phyloP scores from a whole-genome alignment of 2,888 invertebrate species.

The Sclerodermus sp. region DNA sequence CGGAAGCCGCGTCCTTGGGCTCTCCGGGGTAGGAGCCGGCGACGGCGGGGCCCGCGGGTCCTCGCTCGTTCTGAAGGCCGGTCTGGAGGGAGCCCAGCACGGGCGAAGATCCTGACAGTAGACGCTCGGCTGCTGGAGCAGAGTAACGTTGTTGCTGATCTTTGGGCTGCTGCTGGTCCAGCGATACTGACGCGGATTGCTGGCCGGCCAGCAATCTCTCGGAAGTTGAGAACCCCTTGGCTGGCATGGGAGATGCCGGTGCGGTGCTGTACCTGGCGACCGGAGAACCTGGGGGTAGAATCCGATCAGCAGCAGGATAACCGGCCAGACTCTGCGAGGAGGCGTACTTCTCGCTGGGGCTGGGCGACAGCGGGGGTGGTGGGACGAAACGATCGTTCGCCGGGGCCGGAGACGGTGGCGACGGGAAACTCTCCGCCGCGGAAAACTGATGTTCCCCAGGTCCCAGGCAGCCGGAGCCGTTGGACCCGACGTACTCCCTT shows the following conservation, averaged over 20 bases:
- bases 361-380: conserved; percentile 68
- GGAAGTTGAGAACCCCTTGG: conserved; percentile 58
- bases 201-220: conserved; percentile 61
- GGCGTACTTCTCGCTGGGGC: conserved; percentile 57
- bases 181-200: conserved; percentile 21
- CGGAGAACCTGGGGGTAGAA: conserved; percentile 44
- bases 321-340: conserved; percentile 50
- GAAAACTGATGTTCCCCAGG: no score
- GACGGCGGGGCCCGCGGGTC: neutral
- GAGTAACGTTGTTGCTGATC: conserved; percentile 45
- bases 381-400: conserved; percentile 64
- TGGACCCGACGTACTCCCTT: conserved; percentile 39
- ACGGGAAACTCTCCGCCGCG: conserved; percentile 62
- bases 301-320: conserved; percentile 44
- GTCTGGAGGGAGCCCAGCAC: conserved; percentile 41
- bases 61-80: conserved; percentile 24
- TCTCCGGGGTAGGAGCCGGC: conserved; percentile 18
- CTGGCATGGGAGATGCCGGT: conserved; percentile 46
- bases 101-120: conserved; percentile 52
- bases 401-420: conserved; percentile 63
- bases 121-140: conserved; percentile 36
- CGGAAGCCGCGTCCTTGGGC: conserved; percentile 29
- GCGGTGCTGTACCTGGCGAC: conserved; percentile 42
- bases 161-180: conserved; percentile 30
- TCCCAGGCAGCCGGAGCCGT: conserved; percentile 24